Evolutionary conservation across 2,797 vertebrate species (phyloP), one percentile per base, ranked within the genome.

Genomic region (Gadopsis marmoratus): DNA sequence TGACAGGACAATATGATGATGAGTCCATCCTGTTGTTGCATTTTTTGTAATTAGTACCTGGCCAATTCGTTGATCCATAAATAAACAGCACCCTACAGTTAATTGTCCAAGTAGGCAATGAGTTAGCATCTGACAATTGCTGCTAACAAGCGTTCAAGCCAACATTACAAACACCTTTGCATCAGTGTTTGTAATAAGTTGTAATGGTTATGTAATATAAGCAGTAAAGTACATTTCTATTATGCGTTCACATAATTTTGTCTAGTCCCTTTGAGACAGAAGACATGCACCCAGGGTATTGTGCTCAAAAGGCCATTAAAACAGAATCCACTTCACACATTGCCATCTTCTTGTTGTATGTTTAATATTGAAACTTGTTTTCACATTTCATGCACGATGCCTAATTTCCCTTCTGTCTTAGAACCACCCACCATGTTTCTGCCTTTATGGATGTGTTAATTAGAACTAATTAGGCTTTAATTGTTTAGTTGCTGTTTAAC

Each of bases 401-500:
- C n/a, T 54, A 5, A n/a, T 66, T 61, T 59, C n/a, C 50, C 17
- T 55, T 48, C 31, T 50, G 33, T 66, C n/a, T 54, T 35, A 6
- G 21, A n/a, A 73, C 63, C 56, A 47, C 47, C 66, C 54, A 63
- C 41, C 26, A 1, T 26, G 47, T 60, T 37, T 50, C 35, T 58
- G 43, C 14, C 19, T 64, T 5, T 48, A 14, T 50, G 14, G 64
- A 48, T 43, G 26, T 54, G 12, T 83, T 84, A 88, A 82, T 67
- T 66, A 76, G 43, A 48, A 43, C 62, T 87, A 86, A 91, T 91
- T 85, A 69, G 70, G 23, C 71, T 85, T 84, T 84, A 87, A 87
- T 88, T 88, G 86, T 86, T 85, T 72, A 81, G 66, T 75, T 76
- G 79, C 65, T 78, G 61, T 76, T 84, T 89, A 82, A 84, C 73